phyloP scores from a whole-genome alignment of 2,888 invertebrate species.

The Trissonchulus sp. region DNA sequence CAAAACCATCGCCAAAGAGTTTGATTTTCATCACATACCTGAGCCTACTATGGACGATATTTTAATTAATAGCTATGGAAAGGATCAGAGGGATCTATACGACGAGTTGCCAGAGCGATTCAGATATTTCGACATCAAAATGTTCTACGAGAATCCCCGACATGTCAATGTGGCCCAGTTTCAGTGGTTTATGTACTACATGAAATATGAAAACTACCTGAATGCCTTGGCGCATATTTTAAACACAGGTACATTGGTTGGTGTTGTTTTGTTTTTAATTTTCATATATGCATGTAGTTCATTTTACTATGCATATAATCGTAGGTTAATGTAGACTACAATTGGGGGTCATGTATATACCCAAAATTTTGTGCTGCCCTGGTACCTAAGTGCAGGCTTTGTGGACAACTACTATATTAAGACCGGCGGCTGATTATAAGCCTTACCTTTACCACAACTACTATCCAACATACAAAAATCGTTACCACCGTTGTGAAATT shows the following conservation, averaged over 20 bases:
- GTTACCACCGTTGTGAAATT: too few species aligned
- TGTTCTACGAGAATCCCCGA: conserved; percentile 67
- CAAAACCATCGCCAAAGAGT: conserved; percentile 70
- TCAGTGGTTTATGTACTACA: conserved; percentile 67
- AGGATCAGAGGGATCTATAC: conserved; percentile 70
- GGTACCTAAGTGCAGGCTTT: too few species aligned
- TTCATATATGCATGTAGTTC: too few species aligned
- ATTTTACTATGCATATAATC: too few species aligned
- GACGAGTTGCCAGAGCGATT: conserved; percentile 64
- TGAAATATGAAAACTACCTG: conserved; percentile 66
- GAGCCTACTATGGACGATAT: conserved; percentile 69
- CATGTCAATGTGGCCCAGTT: conserved; percentile 63
- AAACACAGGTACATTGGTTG: conserved; percentile 68
- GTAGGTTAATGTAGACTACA: too few species aligned
- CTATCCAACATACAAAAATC: too few species aligned
- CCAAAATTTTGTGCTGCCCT: too few species aligned
- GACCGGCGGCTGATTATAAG: too few species aligned
- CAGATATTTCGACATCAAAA: conserved; percentile 68
- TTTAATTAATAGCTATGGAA: conserved; percentile 70
- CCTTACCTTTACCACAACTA: too few species aligned
- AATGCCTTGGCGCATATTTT: conserved; percentile 79
- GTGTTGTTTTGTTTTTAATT: too few species aligned
- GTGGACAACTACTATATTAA: too few species aligned
- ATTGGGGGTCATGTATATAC: too few species aligned
- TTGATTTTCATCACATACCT: conserved; percentile 78